These are phyloP conservation scores for Corynorhinus townsendii DNA, from an alignment of 2,113 vertebrate genomes.

Conservation along the genomic window DNA sequence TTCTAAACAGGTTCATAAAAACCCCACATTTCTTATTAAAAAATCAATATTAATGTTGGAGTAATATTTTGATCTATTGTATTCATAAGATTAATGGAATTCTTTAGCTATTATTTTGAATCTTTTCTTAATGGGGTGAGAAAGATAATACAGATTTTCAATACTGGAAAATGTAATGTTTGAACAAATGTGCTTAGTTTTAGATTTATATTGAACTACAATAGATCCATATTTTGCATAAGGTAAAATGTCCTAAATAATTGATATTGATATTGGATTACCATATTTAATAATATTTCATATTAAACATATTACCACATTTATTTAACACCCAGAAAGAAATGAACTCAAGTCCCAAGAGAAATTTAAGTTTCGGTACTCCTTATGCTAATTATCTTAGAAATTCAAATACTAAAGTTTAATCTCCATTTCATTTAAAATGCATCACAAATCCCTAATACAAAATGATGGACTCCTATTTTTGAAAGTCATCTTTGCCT, in stretches of 20 bases:
- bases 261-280: neutral
- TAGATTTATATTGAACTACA: neutral
- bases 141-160: neutral
- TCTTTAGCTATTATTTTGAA: neutral
- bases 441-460: neutral
- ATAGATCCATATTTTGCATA: neutral
- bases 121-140: neutral
- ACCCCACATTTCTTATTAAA: neutral
- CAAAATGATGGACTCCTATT: neutral
- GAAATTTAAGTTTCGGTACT: neutral
- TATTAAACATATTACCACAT: neutral
- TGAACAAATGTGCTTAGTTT: neutral
- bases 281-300: neutral
- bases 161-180: neutral
- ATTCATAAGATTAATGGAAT: neutral
- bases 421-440: neutral
- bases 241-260: neutral
- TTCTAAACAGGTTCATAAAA: neutral
- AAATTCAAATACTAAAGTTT: neutral
- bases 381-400: neutral
- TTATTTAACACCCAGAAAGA: neutral
- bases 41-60: conserved; percentile 5
- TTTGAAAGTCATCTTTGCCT: neutral
- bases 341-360: neutral
- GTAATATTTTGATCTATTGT: neutral